These are phyloP conservation scores for Rhinichthys osculus DNA, from an alignment of 2,797 vertebrate genomes.

Conservation along the genomic window DNA sequence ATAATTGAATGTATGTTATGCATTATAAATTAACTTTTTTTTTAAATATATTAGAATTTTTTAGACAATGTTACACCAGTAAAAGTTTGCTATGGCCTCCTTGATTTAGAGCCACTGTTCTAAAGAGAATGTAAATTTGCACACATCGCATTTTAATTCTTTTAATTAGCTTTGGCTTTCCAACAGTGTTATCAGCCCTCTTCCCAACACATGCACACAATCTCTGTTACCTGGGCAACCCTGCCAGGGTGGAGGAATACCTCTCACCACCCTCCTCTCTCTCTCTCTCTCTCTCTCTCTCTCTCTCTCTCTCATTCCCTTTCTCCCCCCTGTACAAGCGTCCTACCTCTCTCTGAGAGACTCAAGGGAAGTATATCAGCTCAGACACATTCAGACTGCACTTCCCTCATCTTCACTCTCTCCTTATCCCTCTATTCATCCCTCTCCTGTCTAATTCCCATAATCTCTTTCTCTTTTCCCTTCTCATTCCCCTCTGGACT, in stretches of 20 bases:
- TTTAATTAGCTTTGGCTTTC: slow-evolving; percentile 6
- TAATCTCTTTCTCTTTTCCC: neutral
- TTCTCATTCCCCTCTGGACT: slow-evolving; percentile 5
- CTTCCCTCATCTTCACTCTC: slow-evolving; percentile 24
- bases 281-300: neutral
- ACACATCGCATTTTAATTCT: neutral
- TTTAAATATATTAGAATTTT: too few relatives aligned
- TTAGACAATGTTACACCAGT: neutral
- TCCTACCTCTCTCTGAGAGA: slow-evolving; percentile 12
- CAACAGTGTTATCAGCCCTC: neutral
- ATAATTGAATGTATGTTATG: neutral
- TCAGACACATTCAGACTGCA: slow-evolving; percentile 31
- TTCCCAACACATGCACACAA: neutral
- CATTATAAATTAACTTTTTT: neutral
- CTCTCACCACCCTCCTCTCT: slow-evolving; percentile 38
- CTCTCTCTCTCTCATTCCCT: slow-evolving; percentile 15
- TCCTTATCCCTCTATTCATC: neutral
- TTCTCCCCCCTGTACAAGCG: neutral
- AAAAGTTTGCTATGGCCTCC: neutral
- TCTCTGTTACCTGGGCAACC: slow-evolving; percentile 58
- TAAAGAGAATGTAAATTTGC: neutral
- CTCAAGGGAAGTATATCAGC: slow-evolving; percentile 46
- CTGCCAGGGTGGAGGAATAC: slow-evolving; percentile 43
- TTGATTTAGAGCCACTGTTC: neutral
- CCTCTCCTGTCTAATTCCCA: neutral